These are phyloP conservation scores for Gryllus bimaculatus DNA, from an alignment of 1,140 invertebrate genomes.

Conservation along the genomic window DNA sequence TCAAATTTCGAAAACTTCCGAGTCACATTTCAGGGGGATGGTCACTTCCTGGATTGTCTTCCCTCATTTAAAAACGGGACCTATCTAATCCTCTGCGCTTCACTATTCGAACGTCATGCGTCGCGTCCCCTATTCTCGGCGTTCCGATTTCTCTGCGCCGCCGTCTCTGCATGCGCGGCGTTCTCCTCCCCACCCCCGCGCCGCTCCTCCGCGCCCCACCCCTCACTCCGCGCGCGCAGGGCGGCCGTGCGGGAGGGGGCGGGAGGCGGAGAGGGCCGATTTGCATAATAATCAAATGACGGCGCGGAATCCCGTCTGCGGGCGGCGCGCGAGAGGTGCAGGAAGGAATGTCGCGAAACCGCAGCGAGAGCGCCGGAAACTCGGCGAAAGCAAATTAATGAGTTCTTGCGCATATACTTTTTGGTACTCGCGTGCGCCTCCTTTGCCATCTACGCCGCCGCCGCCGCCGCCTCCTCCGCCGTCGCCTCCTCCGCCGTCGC, in stretches of 20 bases:
- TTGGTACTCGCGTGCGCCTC: background rate
- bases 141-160: background rate
- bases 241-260: background rate
- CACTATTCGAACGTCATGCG: too few species aligned
- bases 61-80: too few species aligned
- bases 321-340: background rate
- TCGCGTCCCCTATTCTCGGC: background rate
- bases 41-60: too few species aligned
- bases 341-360: constrained; percentile 2
- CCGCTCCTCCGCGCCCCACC: too few species aligned
- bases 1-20: too few species aligned
- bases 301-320: background rate
- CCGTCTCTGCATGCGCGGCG: background rate
- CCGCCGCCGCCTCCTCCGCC: too few species aligned
- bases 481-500: background rate
- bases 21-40: too few species aligned
- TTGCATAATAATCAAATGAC: constrained; percentile 5
- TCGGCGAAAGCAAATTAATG: constrained; percentile 4
- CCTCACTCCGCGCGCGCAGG: too few species aligned
- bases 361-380: background rate
- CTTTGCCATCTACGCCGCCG: background rate
- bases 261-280: background rate
- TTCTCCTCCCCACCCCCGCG: too few species aligned
- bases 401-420: constrained; percentile 4
- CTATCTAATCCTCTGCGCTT: too few species aligned